phyloP scores from a whole-genome alignment of 2,113 vertebrate genomes.

The Hydrochoerus hydrochaeris region DNA sequence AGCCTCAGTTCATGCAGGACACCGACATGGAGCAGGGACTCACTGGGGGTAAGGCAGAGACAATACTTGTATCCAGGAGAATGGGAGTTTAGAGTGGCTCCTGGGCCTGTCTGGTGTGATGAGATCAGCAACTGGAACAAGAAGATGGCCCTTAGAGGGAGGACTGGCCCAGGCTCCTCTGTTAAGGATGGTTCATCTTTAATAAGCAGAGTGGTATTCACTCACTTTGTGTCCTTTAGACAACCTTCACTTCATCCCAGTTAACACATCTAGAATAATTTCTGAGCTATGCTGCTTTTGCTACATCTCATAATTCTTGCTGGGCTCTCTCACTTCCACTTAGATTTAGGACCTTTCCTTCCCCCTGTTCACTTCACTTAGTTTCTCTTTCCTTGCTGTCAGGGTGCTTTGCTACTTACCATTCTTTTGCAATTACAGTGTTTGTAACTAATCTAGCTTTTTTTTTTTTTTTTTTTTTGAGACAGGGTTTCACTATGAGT shows the following conservation, averaged over 20 bases:
- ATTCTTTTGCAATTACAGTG: slow-evolving; percentile 47
- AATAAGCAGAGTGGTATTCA: background rate
- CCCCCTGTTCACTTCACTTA: background rate
- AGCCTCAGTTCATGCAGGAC: slow-evolving; percentile 69
- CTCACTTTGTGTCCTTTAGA: background rate
- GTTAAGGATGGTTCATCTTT: background rate
- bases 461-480: background rate
- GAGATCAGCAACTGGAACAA: background rate
- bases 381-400: slow-evolving; percentile 7
- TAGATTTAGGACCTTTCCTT: background rate
- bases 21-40: slow-evolving; percentile 76
- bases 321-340: slow-evolving; percentile 50
- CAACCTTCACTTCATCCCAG: background rate
- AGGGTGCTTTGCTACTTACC: slow-evolving; percentile 48
- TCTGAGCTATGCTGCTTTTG: slow-evolving; percentile 44
- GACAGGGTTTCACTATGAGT: background rate
- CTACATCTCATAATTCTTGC: background rate
- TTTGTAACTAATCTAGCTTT: slow-evolving; percentile 46
- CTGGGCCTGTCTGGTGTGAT: slow-evolving; percentile 3
- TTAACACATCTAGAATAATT: background rate
- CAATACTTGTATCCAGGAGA: background rate
- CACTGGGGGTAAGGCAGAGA: slow-evolving; percentile 75
- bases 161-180: background rate
- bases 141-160: slow-evolving; percentile 2
- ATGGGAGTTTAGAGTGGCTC: background rate